These are phyloP conservation scores for Panzeria rudis DNA, from an alignment of 2,888 invertebrate genomes.

Conservation along the genomic window DNA sequence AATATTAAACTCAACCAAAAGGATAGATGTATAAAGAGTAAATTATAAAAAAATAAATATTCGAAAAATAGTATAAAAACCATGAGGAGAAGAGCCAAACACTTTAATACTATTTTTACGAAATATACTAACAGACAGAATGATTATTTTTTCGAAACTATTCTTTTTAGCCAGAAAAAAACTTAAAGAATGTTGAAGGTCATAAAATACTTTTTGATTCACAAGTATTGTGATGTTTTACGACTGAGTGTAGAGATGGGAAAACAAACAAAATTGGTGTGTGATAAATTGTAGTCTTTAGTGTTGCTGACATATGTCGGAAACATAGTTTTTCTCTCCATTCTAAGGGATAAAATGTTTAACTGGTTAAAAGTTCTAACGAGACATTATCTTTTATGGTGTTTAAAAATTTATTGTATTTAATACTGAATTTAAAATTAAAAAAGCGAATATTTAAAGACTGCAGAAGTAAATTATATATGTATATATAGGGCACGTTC, in stretches of 20 bases:
- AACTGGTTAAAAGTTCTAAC: constrained; percentile 33
- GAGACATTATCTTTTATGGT: constrained; percentile 11
- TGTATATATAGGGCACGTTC: constrained; percentile 61
- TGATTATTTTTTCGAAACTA: constrained; percentile 19
- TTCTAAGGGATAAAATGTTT: constrained; percentile 40
- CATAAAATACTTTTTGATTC: constrained; percentile 58
- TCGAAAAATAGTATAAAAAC: constrained; percentile 7
- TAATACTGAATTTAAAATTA: constrained; percentile 45
- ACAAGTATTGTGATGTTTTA: constrained; percentile 47
- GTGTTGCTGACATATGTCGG: constrained; percentile 65
- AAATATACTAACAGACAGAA: constrained; percentile 19
- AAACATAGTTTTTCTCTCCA: constrained; percentile 39
- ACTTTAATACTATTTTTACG: constrained; percentile 2
- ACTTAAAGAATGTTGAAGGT: constrained; percentile 48
- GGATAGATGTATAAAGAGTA: neutral
- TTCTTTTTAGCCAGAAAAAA: neutral
- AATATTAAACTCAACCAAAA: constrained; percentile 8
- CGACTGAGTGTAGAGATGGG: constrained; percentile 29
- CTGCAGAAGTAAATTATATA: constrained; percentile 12
- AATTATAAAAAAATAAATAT: neutral
- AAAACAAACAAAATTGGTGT: constrained; percentile 37
- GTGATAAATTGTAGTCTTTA: constrained; percentile 66
- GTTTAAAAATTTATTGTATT: neutral
- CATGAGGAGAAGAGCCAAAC: neutral
- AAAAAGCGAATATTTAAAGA: neutral